phyloP scores from a whole-genome alignment of 2,113 vertebrate species.

The Rissa tridactyla region DNA sequence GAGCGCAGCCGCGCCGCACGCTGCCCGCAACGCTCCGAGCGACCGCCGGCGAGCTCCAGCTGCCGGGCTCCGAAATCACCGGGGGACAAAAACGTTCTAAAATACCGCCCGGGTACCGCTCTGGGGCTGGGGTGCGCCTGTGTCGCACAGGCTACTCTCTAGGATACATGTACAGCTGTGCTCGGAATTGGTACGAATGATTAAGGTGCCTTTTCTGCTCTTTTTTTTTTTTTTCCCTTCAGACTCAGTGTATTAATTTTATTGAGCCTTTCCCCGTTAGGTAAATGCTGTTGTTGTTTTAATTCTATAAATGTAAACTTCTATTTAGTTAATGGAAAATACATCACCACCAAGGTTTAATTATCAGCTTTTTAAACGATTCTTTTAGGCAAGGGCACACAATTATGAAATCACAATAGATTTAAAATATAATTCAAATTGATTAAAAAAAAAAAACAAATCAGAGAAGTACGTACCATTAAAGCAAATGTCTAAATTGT shows the following conservation, averaged over 20 bases:
- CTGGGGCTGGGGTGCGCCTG: background rate
- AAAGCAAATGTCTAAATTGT: constrained; percentile 33
- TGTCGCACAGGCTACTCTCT: accelerated
- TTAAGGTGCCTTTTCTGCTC: background rate
- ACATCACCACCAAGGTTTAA: constrained; percentile 49
- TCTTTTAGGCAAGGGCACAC: constrained; percentile 34
- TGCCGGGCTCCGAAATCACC: accelerated
- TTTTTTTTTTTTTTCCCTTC: background rate
- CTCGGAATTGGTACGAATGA: background rate
- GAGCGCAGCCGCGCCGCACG: background rate
- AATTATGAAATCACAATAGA: constrained; percentile 59
- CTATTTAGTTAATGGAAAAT: constrained; percentile 67
- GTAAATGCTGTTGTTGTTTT: constrained; percentile 27
- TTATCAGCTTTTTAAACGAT: constrained; percentile 48
- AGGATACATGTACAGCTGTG: background rate
- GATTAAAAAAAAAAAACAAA: constrained; percentile 29
- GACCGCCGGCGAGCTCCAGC: background rate
- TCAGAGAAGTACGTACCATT: constrained; percentile 13
- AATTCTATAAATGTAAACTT: constrained; percentile 66
- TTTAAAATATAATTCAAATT: constrained; percentile 54
- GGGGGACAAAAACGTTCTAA: accelerated
- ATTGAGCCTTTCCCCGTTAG: background rate
- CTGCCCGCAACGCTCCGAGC: background rate
- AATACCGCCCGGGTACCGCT: background rate
- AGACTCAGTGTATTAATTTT: constrained; percentile 45